phyloP scores from a whole-genome alignment of 2,888 invertebrate genomes.

The Pteria penguin region DNA sequence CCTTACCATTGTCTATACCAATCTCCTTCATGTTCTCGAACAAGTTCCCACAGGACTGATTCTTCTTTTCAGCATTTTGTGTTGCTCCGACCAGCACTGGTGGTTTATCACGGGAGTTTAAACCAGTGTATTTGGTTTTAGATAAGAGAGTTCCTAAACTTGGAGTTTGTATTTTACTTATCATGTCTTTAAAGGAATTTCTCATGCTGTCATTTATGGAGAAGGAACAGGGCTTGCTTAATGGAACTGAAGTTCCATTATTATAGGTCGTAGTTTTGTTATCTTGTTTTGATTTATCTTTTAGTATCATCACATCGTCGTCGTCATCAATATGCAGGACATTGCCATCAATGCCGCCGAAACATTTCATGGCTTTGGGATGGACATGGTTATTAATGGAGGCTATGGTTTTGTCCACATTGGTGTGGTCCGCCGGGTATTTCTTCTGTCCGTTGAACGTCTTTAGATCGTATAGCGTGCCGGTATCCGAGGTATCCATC shows the following conservation, averaged over 20 bases:
- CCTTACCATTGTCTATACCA: not conserved
- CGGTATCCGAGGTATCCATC: not conserved
- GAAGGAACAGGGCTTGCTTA: slow-evolving; percentile 29
- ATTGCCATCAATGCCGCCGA: not conserved
- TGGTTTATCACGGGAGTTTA: slow-evolving; percentile 10
- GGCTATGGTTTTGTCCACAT: not conserved
- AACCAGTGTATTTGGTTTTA: slow-evolving; percentile 38
- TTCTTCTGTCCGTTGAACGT: slow-evolving; percentile 41
- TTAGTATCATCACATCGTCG: slow-evolving; percentile 28
- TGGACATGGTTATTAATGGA: not conserved
- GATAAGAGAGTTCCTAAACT: slow-evolving; percentile 36
- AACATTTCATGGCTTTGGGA: not conserved
- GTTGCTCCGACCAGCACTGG: not conserved
- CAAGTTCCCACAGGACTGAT: slow-evolving; percentile 18
- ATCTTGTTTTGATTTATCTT: slow-evolving; percentile 8
- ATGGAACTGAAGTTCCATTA: too few relatives aligned
- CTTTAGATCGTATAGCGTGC: slow-evolving; percentile 43
- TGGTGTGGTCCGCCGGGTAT: too few relatives aligned
- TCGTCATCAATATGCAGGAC: not conserved
- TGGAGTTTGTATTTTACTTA: slow-evolving; percentile 36
- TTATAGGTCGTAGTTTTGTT: not conserved
- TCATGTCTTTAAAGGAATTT: slow-evolving; percentile 39
- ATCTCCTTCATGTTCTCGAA: slow-evolving; percentile 43
- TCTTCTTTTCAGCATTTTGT: not conserved
- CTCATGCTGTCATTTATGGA: slow-evolving; percentile 40